A percentile compares a stretch with the other conserved stretches of the same genome.
Evolutionary conservation across 2,888 invertebrate genomes (phyloP).

Genomic region (Sinotaia quadrata): DNA sequence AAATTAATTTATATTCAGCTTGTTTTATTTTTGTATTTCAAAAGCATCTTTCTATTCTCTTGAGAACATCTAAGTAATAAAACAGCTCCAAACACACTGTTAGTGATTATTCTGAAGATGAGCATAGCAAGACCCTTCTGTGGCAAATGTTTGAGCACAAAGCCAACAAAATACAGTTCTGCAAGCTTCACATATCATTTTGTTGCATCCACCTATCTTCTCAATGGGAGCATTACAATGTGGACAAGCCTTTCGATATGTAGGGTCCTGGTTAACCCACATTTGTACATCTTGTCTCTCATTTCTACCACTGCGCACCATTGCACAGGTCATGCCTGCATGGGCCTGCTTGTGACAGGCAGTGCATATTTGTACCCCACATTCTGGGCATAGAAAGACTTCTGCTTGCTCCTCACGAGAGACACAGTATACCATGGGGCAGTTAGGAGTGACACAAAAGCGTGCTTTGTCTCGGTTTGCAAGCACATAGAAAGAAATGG

Average conservation of each 20-base stretch:
- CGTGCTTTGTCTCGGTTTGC: constrained; percentile 42
- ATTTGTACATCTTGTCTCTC: constrained; percentile 38
- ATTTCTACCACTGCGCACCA: constrained; percentile 41
- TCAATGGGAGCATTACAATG: constrained; percentile 55
- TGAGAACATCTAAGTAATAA: too few species aligned
- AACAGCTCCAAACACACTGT: too few species aligned
- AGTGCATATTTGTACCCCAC: constrained; percentile 51
- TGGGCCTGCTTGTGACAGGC: constrained; percentile 58
- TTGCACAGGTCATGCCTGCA: constrained; percentile 56
- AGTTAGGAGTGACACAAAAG: constrained; percentile 63
- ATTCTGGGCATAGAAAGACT: constrained; percentile 49
- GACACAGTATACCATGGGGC: constrained; percentile 57
- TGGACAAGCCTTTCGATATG: constrained; percentile 56
- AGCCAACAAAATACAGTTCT: constrained; percentile 61
- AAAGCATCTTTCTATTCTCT: too few species aligned
- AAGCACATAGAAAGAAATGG: constrained; percentile 50
- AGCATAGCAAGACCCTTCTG: constrained; percentile 47
- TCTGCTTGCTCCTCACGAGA: constrained; percentile 31
- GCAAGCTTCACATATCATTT: constrained; percentile 58
- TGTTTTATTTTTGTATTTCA: too few species aligned
- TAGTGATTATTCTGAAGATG: too few species aligned
- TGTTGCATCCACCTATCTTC: constrained; percentile 63
- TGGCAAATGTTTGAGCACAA: constrained; percentile 47
- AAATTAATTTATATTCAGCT: too few species aligned
- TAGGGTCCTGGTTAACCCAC: constrained; percentile 50